A percentile compares a stretch with the other conserved stretches of the same genome.
These are phyloP conservation scores for Chionoecetes opilio DNA, from an alignment of 1,140 invertebrate genomes.

Conservation along the genomic window DNA sequence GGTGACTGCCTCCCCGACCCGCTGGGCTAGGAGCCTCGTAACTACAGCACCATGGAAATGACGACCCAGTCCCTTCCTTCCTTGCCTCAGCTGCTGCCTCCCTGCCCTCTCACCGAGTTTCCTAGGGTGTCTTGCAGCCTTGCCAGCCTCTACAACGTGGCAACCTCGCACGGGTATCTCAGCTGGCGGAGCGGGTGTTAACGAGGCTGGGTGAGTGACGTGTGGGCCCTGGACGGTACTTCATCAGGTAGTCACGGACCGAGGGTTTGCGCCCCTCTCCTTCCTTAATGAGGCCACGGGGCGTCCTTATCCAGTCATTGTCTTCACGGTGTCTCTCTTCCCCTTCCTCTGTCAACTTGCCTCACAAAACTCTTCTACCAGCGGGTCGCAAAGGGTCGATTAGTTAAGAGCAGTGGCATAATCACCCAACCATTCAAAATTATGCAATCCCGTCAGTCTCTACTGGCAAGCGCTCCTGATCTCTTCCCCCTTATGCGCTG, in stretches of 20 bases:
- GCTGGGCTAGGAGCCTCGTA: conserved; percentile 70
- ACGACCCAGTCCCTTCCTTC: background rate
- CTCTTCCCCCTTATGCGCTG: too few species aligned
- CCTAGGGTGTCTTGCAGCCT: conserved; percentile 1
- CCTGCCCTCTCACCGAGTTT: background rate
- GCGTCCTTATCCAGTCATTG: conserved; percentile 45
- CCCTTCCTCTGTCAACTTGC: background rate
- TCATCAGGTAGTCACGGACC: conserved; percentile 63
- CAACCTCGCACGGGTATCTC: background rate
- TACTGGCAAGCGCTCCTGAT: too few species aligned
- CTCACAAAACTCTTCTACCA: conserved; percentile 18
- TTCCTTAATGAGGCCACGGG: conserved; percentile 59
- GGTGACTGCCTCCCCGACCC: conserved; percentile 37
- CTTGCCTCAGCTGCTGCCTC: background rate
- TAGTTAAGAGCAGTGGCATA: background rate
- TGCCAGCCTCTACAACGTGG: background rate
- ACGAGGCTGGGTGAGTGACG: conserved; percentile 31
- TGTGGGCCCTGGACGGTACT: conserved; percentile 36
- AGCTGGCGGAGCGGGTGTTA: conserved; percentile 20
- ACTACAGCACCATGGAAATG: conserved; percentile 75
- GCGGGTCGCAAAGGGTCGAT: background rate
- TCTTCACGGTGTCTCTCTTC: conserved; percentile 39
- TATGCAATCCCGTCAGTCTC: too few species aligned
- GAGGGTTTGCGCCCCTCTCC: conserved; percentile 39
- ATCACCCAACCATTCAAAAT: background rate